These are phyloP conservation scores for Callyntrura guangdongensis DNA, from an alignment of 2,888 invertebrate genomes.

Conservation along the genomic window DNA sequence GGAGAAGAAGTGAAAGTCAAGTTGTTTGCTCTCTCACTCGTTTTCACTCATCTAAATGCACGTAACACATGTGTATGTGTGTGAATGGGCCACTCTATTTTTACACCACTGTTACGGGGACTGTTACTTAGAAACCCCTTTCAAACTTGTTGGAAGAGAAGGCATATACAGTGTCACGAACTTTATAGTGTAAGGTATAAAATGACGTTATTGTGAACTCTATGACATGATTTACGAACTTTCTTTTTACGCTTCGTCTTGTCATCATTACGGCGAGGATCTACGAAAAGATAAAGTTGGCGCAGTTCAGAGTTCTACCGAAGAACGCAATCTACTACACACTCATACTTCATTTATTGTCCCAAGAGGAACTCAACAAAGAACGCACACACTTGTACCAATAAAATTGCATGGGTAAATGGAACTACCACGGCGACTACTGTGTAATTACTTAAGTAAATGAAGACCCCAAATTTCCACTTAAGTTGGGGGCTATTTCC, in stretches of 20 bases:
- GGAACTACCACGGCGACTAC: conserved; percentile 15
- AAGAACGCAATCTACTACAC: background rate
- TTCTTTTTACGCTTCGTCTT: conserved; percentile 54
- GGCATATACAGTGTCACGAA: conserved; percentile 66
- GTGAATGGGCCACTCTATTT: background rate
- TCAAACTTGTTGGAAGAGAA: conserved; percentile 31
- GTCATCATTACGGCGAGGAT: conserved; percentile 56
- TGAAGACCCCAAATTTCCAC: conserved; percentile 46
- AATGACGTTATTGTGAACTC: conserved; percentile 51
- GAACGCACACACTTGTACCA: background rate
- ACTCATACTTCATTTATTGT: conserved; percentile 19
- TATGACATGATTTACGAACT: conserved; percentile 75
- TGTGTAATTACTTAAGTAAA: conserved; percentile 70
- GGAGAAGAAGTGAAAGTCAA: conserved; percentile 62
- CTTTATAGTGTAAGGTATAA: conserved; percentile 33
- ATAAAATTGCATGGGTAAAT: conserved; percentile 36
- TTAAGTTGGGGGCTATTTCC: background rate
- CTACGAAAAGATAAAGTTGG: conserved; percentile 60
- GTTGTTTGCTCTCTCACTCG: conserved; percentile 69
- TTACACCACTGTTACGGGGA: no score
- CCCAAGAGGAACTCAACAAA: no score
- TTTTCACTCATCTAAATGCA: conserved; percentile 28
- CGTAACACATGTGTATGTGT: background rate
- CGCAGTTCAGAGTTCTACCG: background rate
- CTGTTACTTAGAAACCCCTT: background rate